Evolutionary conservation across 2,113 vertebrate genomes (phyloP).

Genomic region (Trematocara macrostoma): DNA sequence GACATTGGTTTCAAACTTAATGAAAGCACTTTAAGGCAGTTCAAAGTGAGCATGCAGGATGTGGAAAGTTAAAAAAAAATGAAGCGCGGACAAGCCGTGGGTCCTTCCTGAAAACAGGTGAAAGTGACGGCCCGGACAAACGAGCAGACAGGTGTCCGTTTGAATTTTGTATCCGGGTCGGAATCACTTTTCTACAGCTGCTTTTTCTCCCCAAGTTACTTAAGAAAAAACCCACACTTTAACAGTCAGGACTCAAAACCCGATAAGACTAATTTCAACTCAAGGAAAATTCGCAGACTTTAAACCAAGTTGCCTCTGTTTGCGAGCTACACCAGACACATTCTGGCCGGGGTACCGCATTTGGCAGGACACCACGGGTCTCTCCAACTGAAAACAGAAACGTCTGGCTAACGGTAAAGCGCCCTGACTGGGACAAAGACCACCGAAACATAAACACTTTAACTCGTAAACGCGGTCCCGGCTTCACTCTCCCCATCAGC

Average conservation of each 20-base stretch:
- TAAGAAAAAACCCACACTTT: background rate
- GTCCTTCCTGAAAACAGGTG: background rate
- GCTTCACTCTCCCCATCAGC: too few relatives aligned
- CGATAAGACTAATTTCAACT: rapidly evolving
- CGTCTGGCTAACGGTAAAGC: constrained; percentile 34
- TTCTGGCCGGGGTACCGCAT: background rate
- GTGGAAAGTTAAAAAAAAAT: background rate
- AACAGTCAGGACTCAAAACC: background rate
- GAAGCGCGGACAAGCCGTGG: background rate
- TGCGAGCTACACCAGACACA: background rate
- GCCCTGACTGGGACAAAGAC: background rate
- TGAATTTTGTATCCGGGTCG: background rate
- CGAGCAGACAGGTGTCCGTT: constrained; percentile 30
- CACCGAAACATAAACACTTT: background rate
- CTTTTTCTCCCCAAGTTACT: background rate
- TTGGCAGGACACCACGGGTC: background rate
- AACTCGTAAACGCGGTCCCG: background rate
- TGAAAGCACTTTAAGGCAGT: background rate
- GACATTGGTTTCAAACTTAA: background rate
- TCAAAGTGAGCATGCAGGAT: background rate
- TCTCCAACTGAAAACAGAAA: constrained; percentile 11
- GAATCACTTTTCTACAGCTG: background rate
- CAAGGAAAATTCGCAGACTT: background rate
- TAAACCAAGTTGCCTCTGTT: too few relatives aligned
- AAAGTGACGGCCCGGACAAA: constrained; percentile 2